Evolutionary conservation across 2,888 invertebrate species (phyloP).

Genomic region (Sussaba pulchella): DNA sequence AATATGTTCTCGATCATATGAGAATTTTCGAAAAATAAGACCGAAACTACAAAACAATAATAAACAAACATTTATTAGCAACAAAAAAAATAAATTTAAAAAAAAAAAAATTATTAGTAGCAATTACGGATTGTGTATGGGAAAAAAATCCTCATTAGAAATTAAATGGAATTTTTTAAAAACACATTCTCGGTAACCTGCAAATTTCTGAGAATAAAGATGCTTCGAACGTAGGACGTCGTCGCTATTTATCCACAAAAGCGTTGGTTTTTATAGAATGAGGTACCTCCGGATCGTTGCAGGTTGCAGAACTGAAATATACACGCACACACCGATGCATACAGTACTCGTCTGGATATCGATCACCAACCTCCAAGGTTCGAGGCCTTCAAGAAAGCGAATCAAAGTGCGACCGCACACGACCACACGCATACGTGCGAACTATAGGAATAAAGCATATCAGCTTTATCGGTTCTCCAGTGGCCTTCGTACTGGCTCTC

Average conservation of each 20-base stretch:
- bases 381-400: slow-evolving; percentile 60
- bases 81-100: too few relatives aligned
- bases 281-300: neutral
- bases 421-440: neutral
- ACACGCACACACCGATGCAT: too few relatives aligned
- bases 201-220: neutral
- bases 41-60: too few relatives aligned
- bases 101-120: too few relatives aligned
- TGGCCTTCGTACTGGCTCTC: slow-evolving; percentile 63
- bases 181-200: neutral
- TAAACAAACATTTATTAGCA: too few relatives aligned
- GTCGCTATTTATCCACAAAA: neutral
- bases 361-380: slow-evolving; percentile 51
- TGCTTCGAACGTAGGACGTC: neutral
- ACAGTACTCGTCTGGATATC: slow-evolving; percentile 18
- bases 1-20: too few relatives aligned
- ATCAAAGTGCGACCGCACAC: slow-evolving; percentile 36
- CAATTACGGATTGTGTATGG: too few relatives aligned
- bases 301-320: neutral
- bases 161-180: neutral
- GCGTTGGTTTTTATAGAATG: neutral
- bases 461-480: slow-evolving; percentile 64
- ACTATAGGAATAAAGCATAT: slow-evolving; percentile 47
- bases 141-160: neutral
- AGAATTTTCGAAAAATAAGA: too few relatives aligned